Evolutionary conservation across 2,888 invertebrate genomes (phyloP).

Genomic region (Synanthedon tipuliformis): DNA sequence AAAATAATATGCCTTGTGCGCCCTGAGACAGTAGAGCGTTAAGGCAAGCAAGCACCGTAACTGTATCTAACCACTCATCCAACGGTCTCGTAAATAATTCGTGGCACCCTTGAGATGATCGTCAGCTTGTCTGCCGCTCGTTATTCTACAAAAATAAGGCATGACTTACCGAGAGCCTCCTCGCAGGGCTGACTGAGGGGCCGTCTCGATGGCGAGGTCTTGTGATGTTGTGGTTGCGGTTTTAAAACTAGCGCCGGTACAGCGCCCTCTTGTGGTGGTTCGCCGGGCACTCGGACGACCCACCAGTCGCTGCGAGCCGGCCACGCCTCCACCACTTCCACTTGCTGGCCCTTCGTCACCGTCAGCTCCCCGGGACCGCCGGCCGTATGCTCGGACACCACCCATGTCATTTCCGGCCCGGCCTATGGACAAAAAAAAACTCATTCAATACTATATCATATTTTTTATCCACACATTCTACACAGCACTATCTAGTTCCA

Average conservation of each 20-base stretch:
- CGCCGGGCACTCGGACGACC: slow-evolving; percentile 73
- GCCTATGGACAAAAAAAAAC: slow-evolving; percentile 66
- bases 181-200: slow-evolving; percentile 55
- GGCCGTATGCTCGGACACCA: slow-evolving; percentile 86
- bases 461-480: too few relatives aligned
- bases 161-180: slow-evolving; percentile 62
- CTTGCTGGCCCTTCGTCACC: slow-evolving; percentile 92
- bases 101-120: too few relatives aligned
- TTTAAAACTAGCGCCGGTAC: slow-evolving; percentile 82
- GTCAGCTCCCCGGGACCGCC: slow-evolving; percentile 83
- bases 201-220: slow-evolving; percentile 53
- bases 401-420: slow-evolving; percentile 90
- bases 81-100: too few relatives aligned
- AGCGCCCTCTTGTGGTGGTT: slow-evolving; percentile 80
- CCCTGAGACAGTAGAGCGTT: too few relatives aligned
- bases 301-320: slow-evolving; percentile 77
- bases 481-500: too few relatives aligned
- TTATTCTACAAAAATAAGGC: too few relatives aligned
- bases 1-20: too few relatives aligned
- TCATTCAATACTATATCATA: not conserved
- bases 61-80: too few relatives aligned
- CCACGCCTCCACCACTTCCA: slow-evolving; percentile 88
- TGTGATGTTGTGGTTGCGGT: slow-evolving; percentile 49
- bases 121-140: too few relatives aligned
- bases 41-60: too few relatives aligned